Evolutionary conservation across 2,113 vertebrate species (phyloP).

Genomic region (Crypturellus undulatus): DNA sequence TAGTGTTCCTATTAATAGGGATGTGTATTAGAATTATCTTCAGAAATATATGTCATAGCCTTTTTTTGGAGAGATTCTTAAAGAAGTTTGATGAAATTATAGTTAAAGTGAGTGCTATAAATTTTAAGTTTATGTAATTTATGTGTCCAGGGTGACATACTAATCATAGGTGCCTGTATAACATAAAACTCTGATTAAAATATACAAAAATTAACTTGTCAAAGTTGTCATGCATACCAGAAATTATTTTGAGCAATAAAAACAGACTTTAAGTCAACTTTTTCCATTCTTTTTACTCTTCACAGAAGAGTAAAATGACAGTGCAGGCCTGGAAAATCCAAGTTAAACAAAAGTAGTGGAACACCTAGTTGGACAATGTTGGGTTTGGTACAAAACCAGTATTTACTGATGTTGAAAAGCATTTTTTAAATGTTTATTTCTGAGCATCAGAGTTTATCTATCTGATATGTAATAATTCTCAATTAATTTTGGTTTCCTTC

Average conservation of each 20-base stretch:
- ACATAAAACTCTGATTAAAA: slow-evolving; percentile 50
- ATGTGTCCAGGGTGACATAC: slow-evolving; percentile 20
- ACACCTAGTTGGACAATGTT: background rate
- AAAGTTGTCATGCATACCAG: background rate
- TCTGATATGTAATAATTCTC: background rate
- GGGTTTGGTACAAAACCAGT: background rate
- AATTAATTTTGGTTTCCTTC: background rate
- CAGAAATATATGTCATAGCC: background rate
- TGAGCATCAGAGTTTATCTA: background rate
- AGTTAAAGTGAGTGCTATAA: background rate
- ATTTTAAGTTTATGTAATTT: slow-evolving; percentile 33
- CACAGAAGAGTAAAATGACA: background rate
- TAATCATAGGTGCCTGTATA: slow-evolving; percentile 40
- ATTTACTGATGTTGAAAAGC: background rate
- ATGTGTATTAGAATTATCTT: slow-evolving; percentile 32
- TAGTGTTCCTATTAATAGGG: slow-evolving; percentile 43
- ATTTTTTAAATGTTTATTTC: background rate
- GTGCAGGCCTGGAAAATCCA: fast-evolving
- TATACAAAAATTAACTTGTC: slow-evolving; percentile 49
- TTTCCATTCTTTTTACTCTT: background rate
- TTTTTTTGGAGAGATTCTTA: background rate
- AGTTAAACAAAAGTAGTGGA: background rate
- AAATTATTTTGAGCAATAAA: background rate
- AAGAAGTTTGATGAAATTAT: slow-evolving; percentile 33
- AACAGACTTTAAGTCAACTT: background rate